Percentiles rank a stretch among this genome's conserved stretches.
phyloP scores from a whole-genome alignment of 2,797 vertebrate species.

The Myiotriccus ornatus region DNA sequence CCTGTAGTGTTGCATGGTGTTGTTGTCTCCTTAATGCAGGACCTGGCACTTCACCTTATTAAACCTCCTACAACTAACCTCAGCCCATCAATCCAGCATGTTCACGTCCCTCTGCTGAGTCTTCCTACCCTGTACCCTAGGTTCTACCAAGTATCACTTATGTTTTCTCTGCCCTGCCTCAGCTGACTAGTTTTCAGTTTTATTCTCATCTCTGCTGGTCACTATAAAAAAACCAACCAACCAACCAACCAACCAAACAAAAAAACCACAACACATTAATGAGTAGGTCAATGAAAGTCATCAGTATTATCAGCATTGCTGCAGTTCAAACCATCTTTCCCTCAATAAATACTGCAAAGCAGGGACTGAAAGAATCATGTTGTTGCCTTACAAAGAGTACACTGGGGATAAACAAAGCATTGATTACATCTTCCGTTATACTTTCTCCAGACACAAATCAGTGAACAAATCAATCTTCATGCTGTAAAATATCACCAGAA shows the following conservation, averaged over 20 bases:
- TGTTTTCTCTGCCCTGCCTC: background rate
- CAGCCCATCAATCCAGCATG: fast-evolving
- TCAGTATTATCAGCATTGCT: background rate
- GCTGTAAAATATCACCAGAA: background rate
- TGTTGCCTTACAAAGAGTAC: background rate
- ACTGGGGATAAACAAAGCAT: background rate
- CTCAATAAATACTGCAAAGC: background rate
- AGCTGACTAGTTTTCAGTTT: background rate
- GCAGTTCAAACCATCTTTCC: background rate
- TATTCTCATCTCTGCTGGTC: background rate
- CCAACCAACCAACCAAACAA: too few relatives aligned
- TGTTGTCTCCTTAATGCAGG: background rate
- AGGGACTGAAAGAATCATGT: background rate
- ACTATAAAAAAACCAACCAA: background rate
- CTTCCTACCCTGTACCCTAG: background rate
- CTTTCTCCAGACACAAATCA: background rate
- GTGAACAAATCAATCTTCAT: background rate
- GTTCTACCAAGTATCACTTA: background rate
- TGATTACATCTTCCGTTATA: background rate
- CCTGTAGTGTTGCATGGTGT: fast-evolving
- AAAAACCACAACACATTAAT: background rate
- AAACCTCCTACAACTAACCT: background rate
- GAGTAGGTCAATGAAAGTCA: background rate
- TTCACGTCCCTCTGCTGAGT: background rate
- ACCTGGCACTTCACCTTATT: background rate